These are phyloP conservation scores for Xenopus laevis DNA, from an alignment of 2,113 vertebrate species.

Conservation along the genomic window DNA sequence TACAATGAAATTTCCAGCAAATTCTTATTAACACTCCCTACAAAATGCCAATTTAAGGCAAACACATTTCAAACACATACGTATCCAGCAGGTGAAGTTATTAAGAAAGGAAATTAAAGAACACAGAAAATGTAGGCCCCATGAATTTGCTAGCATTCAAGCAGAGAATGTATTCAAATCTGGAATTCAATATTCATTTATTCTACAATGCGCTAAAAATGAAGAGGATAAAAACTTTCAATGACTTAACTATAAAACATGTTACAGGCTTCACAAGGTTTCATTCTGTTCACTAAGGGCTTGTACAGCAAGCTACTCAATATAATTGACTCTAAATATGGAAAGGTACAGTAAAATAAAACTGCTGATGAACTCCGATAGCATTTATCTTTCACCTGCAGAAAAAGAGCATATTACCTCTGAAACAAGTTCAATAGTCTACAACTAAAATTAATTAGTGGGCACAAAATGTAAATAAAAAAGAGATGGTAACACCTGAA, in stretches of 20 bases:
- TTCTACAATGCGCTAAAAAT: neutral
- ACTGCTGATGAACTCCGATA: slow-evolving; percentile 9
- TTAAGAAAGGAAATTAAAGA: no score
- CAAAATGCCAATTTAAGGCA: no score
- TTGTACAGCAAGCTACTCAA: neutral
- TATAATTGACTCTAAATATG: slow-evolving; percentile 40
- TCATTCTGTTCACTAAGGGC: slow-evolving; percentile 11
- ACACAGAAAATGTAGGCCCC: no score
- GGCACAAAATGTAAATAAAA: no score
- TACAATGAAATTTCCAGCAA: no score
- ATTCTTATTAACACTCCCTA: no score
- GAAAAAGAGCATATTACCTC: no score
- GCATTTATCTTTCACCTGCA: slow-evolving; percentile 7
- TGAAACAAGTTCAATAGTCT: no score
- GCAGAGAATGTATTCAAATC: neutral
- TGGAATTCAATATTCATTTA: neutral
- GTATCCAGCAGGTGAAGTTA: no score
- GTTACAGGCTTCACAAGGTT: slow-evolving; percentile 17
- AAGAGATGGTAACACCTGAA: no score
- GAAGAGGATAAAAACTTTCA: neutral
- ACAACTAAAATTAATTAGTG: no score
- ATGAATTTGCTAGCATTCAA: neutral
- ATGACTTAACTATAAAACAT: slow-evolving; percentile 29
- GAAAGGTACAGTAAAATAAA: slow-evolving; percentile 19
- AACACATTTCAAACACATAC: no score